A percentile compares a stretch with the other conserved stretches of the same genome.
These are phyloP conservation scores for Marmota flaviventris DNA, from an alignment of 2,113 vertebrate genomes.

Conservation along the genomic window DNA sequence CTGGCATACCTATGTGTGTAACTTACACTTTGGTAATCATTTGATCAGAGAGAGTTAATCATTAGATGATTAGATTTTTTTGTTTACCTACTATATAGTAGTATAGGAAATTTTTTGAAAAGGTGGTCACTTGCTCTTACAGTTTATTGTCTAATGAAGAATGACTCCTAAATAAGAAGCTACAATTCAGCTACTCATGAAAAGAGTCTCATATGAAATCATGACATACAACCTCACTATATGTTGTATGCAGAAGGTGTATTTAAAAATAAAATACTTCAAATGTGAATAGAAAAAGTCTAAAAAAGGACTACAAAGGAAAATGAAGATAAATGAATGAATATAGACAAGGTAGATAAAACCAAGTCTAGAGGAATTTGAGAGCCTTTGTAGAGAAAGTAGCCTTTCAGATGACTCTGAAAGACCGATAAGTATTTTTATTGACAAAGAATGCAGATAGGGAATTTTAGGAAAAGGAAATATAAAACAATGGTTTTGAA, in stretches of 20 bases:
- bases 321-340: slow-evolving; percentile 47
- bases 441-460: neutral
- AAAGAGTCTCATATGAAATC: slow-evolving; percentile 17
- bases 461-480: slow-evolving; percentile 11
- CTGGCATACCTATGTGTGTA: neutral
- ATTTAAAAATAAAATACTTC: neutral
- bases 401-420: slow-evolving; percentile 22
- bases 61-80: neutral
- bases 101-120: neutral
- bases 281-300: slow-evolving; percentile 40
- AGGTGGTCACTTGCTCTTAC: neutral
- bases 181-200: neutral
- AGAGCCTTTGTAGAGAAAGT: slow-evolving; percentile 21
- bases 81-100: neutral
- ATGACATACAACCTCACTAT: neutral
- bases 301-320: slow-evolving; percentile 45
- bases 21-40: neutral
- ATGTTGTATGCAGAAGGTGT: slow-evolving; percentile 2
- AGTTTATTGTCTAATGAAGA: slow-evolving; percentile 17
- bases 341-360: neutral
- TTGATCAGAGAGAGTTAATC: neutral
- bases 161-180: slow-evolving; percentile 1
- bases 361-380: neutral
- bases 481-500: slow-evolving; percentile 31
- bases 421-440: neutral